phyloP scores from a whole-genome alignment of 2,797 vertebrate genomes.

The Gymnothorax reevesii region DNA sequence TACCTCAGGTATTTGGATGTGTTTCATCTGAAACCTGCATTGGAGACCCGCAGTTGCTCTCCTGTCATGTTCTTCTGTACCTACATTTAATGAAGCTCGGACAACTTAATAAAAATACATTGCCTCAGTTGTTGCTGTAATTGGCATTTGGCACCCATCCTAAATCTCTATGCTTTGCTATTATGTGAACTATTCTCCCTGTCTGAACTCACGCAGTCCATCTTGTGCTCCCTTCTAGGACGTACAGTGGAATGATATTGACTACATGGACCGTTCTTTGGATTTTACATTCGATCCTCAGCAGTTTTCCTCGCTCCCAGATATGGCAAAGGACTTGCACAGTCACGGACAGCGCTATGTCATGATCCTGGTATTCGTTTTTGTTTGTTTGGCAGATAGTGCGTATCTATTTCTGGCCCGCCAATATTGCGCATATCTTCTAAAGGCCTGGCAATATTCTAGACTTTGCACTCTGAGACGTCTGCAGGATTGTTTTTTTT shows the following conservation, averaged over 20 bases:
- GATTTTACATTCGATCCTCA: constrained; percentile 79
- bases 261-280: constrained; percentile 82
- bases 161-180: not conserved
- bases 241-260: constrained; percentile 89
- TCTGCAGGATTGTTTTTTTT: not conserved
- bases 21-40: not conserved
- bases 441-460: not conserved
- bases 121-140: not conserved
- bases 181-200: not conserved
- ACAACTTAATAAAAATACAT: not conserved
- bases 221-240: constrained; percentile 64
- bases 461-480: not conserved
- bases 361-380: constrained; percentile 79
- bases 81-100: not conserved
- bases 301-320: constrained; percentile 76
- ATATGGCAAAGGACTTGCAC: constrained; percentile 82
- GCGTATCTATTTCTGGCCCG: not conserved
- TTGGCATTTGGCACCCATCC: not conserved
- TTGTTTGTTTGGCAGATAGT: not conserved
- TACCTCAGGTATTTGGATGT: constrained; percentile 78
- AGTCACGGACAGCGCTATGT: constrained; percentile 81
- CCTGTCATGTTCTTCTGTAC: not conserved
- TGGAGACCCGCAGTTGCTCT: not conserved
- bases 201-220: not conserved
- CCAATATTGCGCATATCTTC: not conserved